Base-by-base conservation (phyloP, 1,140 invertebrate genomes). In the Helicoverpa armigera region DNA sequence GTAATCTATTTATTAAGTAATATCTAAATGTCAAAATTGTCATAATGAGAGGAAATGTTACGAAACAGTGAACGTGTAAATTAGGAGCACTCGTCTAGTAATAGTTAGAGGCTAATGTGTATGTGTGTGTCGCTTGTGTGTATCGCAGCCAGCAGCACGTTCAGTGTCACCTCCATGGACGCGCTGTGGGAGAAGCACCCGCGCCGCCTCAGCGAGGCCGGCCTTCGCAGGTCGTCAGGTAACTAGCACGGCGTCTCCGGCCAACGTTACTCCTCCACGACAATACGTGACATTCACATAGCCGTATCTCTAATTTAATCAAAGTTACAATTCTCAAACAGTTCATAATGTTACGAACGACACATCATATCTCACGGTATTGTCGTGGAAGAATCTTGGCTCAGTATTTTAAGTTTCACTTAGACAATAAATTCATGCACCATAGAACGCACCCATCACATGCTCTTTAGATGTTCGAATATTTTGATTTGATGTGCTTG, bases 171-270 rank as follows among this genome's bases (percentile, higher is more conserved):
- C 76, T 96, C 96, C 82, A 96, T 97, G 96, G 96, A 97, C 91
- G 95, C 96, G 84, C 95, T 97, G 73, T 97, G 96, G 96, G 96
- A 97, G 91, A 96, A 95, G 89, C 96, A 97, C 83, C 95, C 96
- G 73, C 96, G 96, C 84, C 95, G 96, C 88, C 95, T 97, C 87
- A 97, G 96, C 94, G 96, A 97, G 92, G 96, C 96, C 83, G 96
- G 96, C 85, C 95, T 97, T 69, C 95, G 96, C 86, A 95, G 96
- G 92, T 96, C 96, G 87, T 97, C 97, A 96, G 97, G 97, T 97
- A 96, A 94, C 95, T 91, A 80, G 80, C 74, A 70, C 82, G 70
- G 63, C 65, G 48, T 51, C 61, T 65, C 43, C 35, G 14, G 16
- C 51, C 74, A 56, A 77, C 75, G 79, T 75, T 65, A 81, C 23